A percentile compares a stretch with the other conserved stretches of the same genome.
Evolutionary conservation across 2,888 invertebrate species (phyloP).

Genomic region (Aquatica leii): DNA sequence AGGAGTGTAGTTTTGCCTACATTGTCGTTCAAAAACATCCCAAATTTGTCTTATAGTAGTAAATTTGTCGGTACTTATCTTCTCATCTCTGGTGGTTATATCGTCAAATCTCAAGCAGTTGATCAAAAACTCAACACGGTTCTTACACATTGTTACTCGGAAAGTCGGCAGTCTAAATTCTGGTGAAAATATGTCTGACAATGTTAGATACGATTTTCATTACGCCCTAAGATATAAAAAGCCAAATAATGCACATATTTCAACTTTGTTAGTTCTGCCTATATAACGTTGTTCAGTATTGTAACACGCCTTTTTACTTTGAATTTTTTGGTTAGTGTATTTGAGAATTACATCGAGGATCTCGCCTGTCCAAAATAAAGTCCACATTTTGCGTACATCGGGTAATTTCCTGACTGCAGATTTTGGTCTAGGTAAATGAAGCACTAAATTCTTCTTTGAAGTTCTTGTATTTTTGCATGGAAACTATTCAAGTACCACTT

Average conservation of each 20-base stretch:
- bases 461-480: constrained; percentile 3
- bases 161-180: constrained; percentile 1
- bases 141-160: constrained; percentile 4
- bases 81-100: constrained; percentile 1
- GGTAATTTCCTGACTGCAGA: neutral
- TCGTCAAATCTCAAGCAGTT: constrained; percentile 8
- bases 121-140: constrained; percentile 3
- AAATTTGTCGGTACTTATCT: neutral
- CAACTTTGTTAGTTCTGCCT: neutral
- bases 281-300: neutral
- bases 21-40: constrained; percentile 21
- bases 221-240: constrained; percentile 6
- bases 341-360: constrained; percentile 2
- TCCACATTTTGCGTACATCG: neutral
- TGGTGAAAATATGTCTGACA: constrained; percentile 1
- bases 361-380: constrained; percentile 8
- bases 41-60: constrained; percentile 6
- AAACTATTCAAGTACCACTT: constrained; percentile 6
- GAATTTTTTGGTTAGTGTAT: constrained; percentile 4
- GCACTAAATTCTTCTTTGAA: constrained; percentile 1
- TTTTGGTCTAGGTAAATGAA: constrained; percentile 12
- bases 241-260: constrained; percentile 9
- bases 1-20: constrained; percentile 20
- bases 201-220: constrained; percentile 6
- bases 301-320: neutral